A percentile compares a stretch with the other conserved stretches of the same genome.
Evolutionary conservation across 2,113 vertebrate genomes (phyloP).

Genomic region (Larimichthys polyactis): DNA sequence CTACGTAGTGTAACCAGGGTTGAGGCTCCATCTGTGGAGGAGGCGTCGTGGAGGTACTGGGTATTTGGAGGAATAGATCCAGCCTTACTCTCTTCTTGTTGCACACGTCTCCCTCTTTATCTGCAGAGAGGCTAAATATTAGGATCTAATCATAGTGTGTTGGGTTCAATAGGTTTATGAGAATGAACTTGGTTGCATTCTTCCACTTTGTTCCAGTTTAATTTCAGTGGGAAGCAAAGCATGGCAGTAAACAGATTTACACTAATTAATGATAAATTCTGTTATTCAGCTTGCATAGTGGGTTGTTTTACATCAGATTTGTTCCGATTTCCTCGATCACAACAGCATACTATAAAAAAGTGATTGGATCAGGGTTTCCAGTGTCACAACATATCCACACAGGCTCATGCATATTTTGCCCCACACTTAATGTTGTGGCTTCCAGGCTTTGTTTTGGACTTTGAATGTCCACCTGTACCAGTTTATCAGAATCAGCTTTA

Average conservation of each 20-base stretch:
- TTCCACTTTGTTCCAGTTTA: neutral
- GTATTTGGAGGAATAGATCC: slow-evolving; percentile 50
- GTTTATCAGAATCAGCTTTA: neutral
- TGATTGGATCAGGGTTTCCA: neutral
- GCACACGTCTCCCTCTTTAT: neutral
- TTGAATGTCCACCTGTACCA: neutral
- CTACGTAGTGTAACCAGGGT: slow-evolving; percentile 22
- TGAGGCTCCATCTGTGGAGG: slow-evolving; percentile 39
- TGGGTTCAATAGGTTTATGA: neutral
- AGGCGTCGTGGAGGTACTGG: slow-evolving; percentile 39
- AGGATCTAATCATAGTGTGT: neutral
- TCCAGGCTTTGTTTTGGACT: neutral
- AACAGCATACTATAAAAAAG: neutral
- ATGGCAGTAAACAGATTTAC: neutral
- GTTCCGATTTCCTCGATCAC: neutral
- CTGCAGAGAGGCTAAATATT: slow-evolving; percentile 19
- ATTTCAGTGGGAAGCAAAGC: neutral
- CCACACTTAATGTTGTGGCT: neutral
- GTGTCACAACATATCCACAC: neutral
- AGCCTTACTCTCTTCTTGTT: slow-evolving; percentile 21
- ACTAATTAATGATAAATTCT: neutral
- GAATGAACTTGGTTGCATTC: neutral
- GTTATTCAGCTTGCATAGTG: neutral
- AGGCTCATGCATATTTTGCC: neutral
- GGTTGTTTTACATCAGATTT: neutral